Conservation (phyloP, 1,140 invertebrate species). For the Zaprionus ghesquierei region DNA sequence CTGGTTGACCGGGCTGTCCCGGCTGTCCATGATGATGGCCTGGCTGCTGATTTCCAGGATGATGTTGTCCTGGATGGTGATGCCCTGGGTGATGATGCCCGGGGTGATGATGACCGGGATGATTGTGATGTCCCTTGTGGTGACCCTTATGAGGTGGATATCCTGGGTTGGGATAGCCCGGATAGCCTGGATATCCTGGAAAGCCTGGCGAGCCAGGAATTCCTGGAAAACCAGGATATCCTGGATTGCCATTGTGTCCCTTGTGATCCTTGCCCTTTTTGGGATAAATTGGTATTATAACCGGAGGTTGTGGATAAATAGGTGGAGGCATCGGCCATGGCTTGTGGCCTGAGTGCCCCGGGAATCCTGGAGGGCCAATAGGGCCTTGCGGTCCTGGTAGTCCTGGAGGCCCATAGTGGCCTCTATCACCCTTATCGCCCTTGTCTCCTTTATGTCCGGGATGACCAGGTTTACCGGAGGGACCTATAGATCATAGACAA, state of each 20-base stretch:
- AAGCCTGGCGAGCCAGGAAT: slow-evolving; percentile 87
- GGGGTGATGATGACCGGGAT: neutral
- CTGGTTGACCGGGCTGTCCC: neutral
- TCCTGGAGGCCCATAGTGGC: slow-evolving; percentile 84
- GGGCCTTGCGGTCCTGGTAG: slow-evolving; percentile 60
- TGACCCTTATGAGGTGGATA: slow-evolving; percentile 84
- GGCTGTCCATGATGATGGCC: neutral
- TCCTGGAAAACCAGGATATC: slow-evolving; percentile 84
- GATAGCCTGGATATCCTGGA: slow-evolving; percentile 85
- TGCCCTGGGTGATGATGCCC: neutral
- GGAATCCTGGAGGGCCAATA: slow-evolving; percentile 83
- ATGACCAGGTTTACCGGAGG: slow-evolving; percentile 84
- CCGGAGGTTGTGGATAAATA: slow-evolving; percentile 19
- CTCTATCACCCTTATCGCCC: slow-evolving; percentile 85
- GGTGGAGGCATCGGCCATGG: slow-evolving; percentile 17
- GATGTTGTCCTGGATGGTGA: neutral
- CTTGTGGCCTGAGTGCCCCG: slow-evolving; percentile 85
- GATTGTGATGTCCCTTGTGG: slow-evolving; percentile 57
- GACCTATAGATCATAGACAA: neutral
- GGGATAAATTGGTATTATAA: slow-evolving; percentile 23
- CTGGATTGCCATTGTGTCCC: slow-evolving; percentile 84
- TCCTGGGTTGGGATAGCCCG: slow-evolving; percentile 86
- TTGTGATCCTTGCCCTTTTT: slow-evolving; percentile 46
- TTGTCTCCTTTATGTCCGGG: slow-evolving; percentile 86
- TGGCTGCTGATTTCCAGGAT: neutral